Base-by-base conservation (phyloP, 1,140 invertebrate species). In the Apocrypta bakeri region DNA sequence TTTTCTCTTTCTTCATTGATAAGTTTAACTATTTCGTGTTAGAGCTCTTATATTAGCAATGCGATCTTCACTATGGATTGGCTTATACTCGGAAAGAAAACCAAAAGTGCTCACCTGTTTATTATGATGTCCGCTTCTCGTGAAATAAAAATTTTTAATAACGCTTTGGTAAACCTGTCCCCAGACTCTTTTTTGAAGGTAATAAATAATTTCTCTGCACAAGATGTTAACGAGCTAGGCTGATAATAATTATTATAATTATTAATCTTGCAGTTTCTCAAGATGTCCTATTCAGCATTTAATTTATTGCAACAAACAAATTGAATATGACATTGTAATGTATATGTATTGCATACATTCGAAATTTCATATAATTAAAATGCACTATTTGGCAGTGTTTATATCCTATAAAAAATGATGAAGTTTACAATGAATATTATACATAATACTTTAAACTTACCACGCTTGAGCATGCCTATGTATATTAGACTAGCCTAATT, bases 11-110 rank as follows among this genome's bases (percentile, higher is more conserved):
- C 3, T 37, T 2, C 3, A 37, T 1, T n/a, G n/a, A 56, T 56
- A n/a, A n/a, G 7, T 56, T n/a, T 17, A 56, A n/a, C 3, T 56
- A 21, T 56, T 21, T 56, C 17, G 4, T 17, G 1, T 17, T n/a
- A 84, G 72, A 85, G 78, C 14, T 85, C 86, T 81, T 71, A 85
- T 0, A 37, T 85, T n/a, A 85, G 82, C 12, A 71, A 74, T 14
- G 85, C 85, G 11, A 76, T 89, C 76, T 88, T 87, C 21, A 79
- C 84, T 8, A 88, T 88, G 87, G 83, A 89, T n/a, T 89, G 88
- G 88, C 63, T 69, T 4, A 29, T 63, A 12, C 71, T 89, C n/a
- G 40, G 71, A 0, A 21, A 11, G 11, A 42, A 76, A 25, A 72
- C 86, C 37, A 84, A 78, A 37, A 86, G 85, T 25, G 76, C 79